phyloP scores from a whole-genome alignment of 2,888 invertebrate species.

The Troilus luridus region DNA sequence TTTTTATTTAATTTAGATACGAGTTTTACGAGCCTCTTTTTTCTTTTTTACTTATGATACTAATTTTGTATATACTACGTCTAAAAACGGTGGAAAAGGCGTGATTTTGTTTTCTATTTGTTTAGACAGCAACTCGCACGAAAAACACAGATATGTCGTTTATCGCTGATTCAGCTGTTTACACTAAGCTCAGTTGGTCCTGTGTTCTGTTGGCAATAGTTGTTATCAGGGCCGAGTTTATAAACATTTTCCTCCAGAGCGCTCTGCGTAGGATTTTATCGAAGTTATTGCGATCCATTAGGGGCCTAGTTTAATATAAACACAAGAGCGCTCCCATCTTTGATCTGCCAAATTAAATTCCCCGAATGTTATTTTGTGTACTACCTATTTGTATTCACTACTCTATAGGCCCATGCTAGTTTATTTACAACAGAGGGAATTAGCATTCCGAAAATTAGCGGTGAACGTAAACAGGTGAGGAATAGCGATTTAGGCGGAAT shows the following conservation, averaged over 20 bases:
- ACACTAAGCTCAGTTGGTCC: neutral
- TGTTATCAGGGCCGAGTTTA: neutral
- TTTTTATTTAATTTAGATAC: neutral
- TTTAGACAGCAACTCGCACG: neutral
- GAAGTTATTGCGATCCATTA: constrained; percentile 42
- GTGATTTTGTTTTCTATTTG: neutral
- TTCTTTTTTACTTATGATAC: neutral
- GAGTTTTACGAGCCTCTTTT: neutral
- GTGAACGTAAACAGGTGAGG: constrained; percentile 11
- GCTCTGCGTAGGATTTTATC: neutral
- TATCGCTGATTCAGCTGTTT: constrained; percentile 33
- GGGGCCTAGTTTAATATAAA: constrained; percentile 22
- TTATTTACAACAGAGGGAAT: constrained; percentile 36
- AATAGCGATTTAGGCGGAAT: constrained; percentile 29
- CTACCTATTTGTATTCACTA: constrained; percentile 32
- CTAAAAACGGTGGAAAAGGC: neutral
- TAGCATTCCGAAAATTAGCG: neutral
- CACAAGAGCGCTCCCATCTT: neutral
- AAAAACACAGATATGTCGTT: constrained; percentile 6
- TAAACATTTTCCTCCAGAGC: neutral
- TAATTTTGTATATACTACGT: neutral
- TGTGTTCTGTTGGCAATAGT: constrained; percentile 33
- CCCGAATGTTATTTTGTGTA: constrained; percentile 5
- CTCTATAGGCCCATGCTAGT: constrained; percentile 25
- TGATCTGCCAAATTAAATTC: constrained; percentile 47